phyloP scores from a whole-genome alignment of 2,797 vertebrate genomes.

The Falco novaeseelandiae region DNA sequence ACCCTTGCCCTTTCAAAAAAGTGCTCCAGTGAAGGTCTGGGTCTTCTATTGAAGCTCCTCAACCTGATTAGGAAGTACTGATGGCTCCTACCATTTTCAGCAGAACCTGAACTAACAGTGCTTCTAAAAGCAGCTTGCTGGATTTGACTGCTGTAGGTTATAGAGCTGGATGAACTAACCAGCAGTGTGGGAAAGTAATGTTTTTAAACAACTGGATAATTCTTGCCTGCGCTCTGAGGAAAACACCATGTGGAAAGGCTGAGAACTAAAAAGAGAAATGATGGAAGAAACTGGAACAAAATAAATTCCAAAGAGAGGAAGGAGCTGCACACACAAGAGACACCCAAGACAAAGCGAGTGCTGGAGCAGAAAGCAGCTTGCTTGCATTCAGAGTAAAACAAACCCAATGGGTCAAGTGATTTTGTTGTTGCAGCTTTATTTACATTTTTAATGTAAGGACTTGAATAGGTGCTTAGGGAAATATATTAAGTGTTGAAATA shows the following conservation, averaged over 20 bases:
- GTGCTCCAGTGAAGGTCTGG: background rate
- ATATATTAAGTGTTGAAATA: slow-evolving; percentile 21
- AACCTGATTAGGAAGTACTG: background rate
- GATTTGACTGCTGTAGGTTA: background rate
- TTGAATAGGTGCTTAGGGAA: slow-evolving; percentile 15
- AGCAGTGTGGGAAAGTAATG: background rate
- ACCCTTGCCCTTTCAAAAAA: background rate
- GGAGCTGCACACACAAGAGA: slow-evolving; percentile 26
- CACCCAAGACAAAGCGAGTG: background rate
- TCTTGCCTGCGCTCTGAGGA: background rate
- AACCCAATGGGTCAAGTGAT: slow-evolving; percentile 56
- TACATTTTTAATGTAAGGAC: slow-evolving; percentile 43
- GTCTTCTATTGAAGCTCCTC: background rate
- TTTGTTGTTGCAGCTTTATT: slow-evolving; percentile 70
- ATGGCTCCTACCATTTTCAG: background rate
- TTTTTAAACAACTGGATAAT: background rate
- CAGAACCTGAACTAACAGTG: background rate
- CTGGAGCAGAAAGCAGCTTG: slow-evolving; percentile 16
- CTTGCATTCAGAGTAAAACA: slow-evolving; percentile 50
- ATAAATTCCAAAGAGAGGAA: slow-evolving; percentile 26
- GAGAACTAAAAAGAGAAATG: background rate
- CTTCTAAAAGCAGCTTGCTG: background rate
- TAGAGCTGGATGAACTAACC: background rate
- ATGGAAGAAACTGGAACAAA: slow-evolving; percentile 12
- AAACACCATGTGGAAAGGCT: background rate